Percentiles rank a stretch among this genome's conserved stretches.
Conservation (phyloP, 2,797 vertebrate species). For the Epinephelus malabaricus region DNA sequence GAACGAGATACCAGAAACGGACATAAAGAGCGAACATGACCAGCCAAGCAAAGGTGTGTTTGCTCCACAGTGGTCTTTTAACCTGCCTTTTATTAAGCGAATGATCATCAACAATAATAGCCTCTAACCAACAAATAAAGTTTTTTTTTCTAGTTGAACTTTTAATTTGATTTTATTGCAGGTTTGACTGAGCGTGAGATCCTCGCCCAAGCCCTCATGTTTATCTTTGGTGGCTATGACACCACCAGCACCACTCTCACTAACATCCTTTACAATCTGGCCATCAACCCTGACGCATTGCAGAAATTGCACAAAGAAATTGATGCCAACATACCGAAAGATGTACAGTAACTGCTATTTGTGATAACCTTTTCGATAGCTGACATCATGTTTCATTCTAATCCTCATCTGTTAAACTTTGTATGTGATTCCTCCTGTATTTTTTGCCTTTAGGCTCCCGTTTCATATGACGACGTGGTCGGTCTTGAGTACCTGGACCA, state of each 20-base stretch:
- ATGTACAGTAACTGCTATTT: conserved; percentile 53
- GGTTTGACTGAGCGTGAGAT: conserved; percentile 88
- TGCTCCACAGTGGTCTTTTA: not conserved
- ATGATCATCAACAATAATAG: too few relatives aligned
- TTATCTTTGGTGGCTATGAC: conserved; percentile 86
- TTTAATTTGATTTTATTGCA: conserved; percentile 38
- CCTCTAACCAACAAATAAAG: too few relatives aligned
- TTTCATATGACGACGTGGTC: conserved; percentile 65
- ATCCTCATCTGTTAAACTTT: too few relatives aligned
- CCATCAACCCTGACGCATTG: conserved; percentile 82
- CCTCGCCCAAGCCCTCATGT: conserved; percentile 83
- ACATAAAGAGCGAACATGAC: conserved; percentile 50
- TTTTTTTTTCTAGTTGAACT: too few relatives aligned
- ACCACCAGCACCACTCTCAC: conserved; percentile 79
- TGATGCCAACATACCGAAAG: conserved; percentile 65
- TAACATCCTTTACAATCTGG: conserved; percentile 79
- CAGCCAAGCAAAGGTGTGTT: conserved; percentile 77
- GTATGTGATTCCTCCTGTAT: not conserved
- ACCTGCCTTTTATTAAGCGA: too few relatives aligned
- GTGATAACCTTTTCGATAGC: too few relatives aligned
- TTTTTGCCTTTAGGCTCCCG: conserved; percentile 53
- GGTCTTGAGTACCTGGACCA: conserved; percentile 84
- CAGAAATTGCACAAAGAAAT: conserved; percentile 81
- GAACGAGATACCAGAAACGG: conserved; percentile 69
- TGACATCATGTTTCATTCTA: not conserved